Evolutionary conservation across 35 echinoderm and acorn worm species (phyloP), one percentile per base, ranked within the genome.

Genomic region (Lytechinus variegatus): DNA sequence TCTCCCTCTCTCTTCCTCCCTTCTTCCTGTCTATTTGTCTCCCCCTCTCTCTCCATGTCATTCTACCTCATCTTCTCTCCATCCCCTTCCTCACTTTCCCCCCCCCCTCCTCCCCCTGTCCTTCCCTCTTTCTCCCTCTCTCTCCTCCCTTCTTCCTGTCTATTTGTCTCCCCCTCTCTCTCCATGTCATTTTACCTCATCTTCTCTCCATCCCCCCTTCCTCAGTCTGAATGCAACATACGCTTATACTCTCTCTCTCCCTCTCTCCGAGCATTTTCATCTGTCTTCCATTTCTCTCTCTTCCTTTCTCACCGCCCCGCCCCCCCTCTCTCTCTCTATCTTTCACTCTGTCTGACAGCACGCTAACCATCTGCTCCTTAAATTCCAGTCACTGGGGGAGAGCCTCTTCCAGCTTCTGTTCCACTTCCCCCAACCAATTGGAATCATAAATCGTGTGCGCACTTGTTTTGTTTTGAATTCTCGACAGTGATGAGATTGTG

Each of bases 401-500:
- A 24, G 33, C 66, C 4, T 79, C 21, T 79, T 24, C 16, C 66
- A 21, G 66, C 66, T 79, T 79, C 66, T 79, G 6, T 79, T 79
- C 66, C 33, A 7, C n/a, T 71, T 58, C n/a, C 66, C n/a, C 8
- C 24, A 16, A 24, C 21, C 21, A 79, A 79, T 24, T 16, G 66
- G 66, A 79, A 79, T 79, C 66, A 79, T 79, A 79, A 79, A 79
- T 79, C 66, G 66, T 79, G 66, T 79, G 66, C 14, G n/a, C 16
- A 24, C 66, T 79, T 79, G 66, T 79, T 79, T 79, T 79, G 66
- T 79, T 79, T 79, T n/a, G 66, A 79, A 79, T 79, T 79, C n/a
- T 24, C 6, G 66, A 79, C 66, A 79, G 66, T 79, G 66, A 79
- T 79, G 19, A 79, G 66, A 79, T 79, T 79, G 66, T 16, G 66